phyloP scores from a whole-genome alignment of 1,140 invertebrate species.

The Stenopsyche tienmushanensis region DNA sequence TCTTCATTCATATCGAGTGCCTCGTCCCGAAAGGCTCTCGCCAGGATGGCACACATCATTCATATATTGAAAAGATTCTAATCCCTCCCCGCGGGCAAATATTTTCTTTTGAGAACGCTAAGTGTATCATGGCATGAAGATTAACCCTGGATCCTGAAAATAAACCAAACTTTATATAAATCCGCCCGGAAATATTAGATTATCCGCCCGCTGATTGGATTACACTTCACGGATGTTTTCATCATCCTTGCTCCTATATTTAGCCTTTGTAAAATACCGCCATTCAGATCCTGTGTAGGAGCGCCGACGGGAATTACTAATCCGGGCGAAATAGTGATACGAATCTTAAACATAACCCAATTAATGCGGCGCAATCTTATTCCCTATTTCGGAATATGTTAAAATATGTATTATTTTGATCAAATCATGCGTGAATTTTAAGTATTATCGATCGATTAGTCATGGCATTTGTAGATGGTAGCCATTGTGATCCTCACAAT shows the following conservation, averaged over 20 bases:
- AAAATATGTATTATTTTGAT: background rate
- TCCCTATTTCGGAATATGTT: too few relatives aligned
- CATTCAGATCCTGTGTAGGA: too few relatives aligned
- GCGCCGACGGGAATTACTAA: too few relatives aligned
- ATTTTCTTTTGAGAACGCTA: background rate
- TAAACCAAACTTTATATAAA: constrained; percentile 13
- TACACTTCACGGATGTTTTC: background rate
- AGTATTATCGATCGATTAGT: too few relatives aligned
- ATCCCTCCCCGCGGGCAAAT: background rate
- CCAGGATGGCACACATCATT: too few relatives aligned
- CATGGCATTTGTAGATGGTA: too few relatives aligned
- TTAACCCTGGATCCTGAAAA: constrained; percentile 15
- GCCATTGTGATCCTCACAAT: too few relatives aligned
- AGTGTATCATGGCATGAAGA: constrained; percentile 10
- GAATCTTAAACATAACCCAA: too few relatives aligned
- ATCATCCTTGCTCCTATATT: background rate
- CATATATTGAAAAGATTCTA: background rate
- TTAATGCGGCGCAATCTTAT: too few relatives aligned
- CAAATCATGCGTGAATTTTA: background rate
- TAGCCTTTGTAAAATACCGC: background rate
- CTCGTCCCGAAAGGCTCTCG: too few relatives aligned
- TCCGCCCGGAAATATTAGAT: constrained; percentile 31
- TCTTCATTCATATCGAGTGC: too few relatives aligned
- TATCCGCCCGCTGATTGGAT: constrained; percentile 24
- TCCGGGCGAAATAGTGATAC: too few relatives aligned